These are phyloP conservation scores for Selenia dentaria DNA, from an alignment of 2,888 invertebrate species.

Conservation along the genomic window DNA sequence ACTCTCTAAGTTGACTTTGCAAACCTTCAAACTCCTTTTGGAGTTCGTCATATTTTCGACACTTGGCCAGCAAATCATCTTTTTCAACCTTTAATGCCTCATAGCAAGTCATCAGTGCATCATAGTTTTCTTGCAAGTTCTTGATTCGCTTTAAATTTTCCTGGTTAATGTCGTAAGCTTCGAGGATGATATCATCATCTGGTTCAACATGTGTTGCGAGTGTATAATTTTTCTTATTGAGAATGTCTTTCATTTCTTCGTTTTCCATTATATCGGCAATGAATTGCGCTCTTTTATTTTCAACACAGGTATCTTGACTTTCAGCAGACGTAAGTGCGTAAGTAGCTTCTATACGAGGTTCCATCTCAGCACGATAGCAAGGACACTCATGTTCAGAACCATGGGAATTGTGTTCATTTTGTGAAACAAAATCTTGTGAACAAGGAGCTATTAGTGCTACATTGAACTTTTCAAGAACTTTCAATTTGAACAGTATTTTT, in stretches of 20 bases:
- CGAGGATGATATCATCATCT: slow-evolving; percentile 40
- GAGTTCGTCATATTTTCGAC: slow-evolving; percentile 59
- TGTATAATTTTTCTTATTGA: slow-evolving; percentile 53
- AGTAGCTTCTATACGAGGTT: slow-evolving; percentile 49
- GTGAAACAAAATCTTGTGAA: slow-evolving; percentile 45
- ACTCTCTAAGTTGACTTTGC: slow-evolving; percentile 60
- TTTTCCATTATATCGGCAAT: slow-evolving; percentile 75
- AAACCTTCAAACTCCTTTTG: slow-evolving; percentile 62
- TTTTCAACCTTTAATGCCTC: slow-evolving; percentile 69
- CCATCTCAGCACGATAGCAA: slow-evolving; percentile 61
- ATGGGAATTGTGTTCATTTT: neutral
- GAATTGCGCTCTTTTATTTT: slow-evolving; percentile 67
- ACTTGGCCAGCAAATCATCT: slow-evolving; percentile 53
- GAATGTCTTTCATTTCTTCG: slow-evolving; percentile 72
- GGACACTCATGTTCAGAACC: slow-evolving; percentile 45
- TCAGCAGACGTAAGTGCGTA: slow-evolving; percentile 58
- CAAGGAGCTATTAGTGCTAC: slow-evolving; percentile 73
- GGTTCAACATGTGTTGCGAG: slow-evolving; percentile 35
- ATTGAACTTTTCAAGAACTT: slow-evolving; percentile 73
- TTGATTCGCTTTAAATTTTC: slow-evolving; percentile 69
- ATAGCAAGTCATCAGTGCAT: slow-evolving; percentile 65
- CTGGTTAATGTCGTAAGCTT: slow-evolving; percentile 54
- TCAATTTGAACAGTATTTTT: slow-evolving; percentile 72
- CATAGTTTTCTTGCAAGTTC: slow-evolving; percentile 65
- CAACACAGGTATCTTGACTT: slow-evolving; percentile 42